Conservation (phyloP, 2,888 invertebrate genomes). For the Acleris emargana region DNA sequence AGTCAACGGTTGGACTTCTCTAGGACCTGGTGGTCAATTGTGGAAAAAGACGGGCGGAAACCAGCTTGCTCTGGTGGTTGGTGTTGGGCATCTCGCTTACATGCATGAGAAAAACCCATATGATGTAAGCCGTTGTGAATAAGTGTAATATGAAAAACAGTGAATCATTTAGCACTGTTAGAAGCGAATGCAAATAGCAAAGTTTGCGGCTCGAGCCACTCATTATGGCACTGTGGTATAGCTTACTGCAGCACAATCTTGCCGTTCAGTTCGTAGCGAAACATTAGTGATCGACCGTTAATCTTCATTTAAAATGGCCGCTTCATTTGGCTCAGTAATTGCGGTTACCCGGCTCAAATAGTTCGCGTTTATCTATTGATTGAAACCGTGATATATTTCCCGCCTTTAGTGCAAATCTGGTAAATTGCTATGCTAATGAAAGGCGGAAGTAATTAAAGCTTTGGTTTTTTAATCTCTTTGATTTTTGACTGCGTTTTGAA, state of each 20-base stretch:
- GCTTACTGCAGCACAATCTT: background rate
- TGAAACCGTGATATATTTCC: constrained; percentile 33
- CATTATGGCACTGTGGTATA: background rate
- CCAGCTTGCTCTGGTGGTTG: too few species aligned
- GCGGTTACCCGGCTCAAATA: constrained; percentile 36
- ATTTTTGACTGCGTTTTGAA: background rate
- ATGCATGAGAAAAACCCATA: too few species aligned
- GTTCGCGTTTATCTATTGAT: constrained; percentile 35
- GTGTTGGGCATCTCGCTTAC: too few species aligned
- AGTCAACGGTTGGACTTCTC: too few species aligned
- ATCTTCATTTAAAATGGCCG: constrained; percentile 51
- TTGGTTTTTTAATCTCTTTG: background rate
- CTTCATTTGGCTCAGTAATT: constrained; percentile 49
- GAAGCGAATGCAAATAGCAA: too few species aligned
- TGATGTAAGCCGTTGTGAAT: too few species aligned
- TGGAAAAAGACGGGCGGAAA: too few species aligned
- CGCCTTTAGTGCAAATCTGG: constrained; percentile 5
- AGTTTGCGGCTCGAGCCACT: too few species aligned
- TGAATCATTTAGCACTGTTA: too few species aligned
- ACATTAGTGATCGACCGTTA: constrained; percentile 41
- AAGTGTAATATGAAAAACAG: too few species aligned
- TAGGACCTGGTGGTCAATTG: too few species aligned
- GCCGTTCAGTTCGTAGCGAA: background rate
- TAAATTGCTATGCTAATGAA: constrained; percentile 24
- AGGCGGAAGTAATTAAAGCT: constrained; percentile 3